Base-by-base conservation (phyloP, 2,113 vertebrate species). In the Anser cygnoides region DNA sequence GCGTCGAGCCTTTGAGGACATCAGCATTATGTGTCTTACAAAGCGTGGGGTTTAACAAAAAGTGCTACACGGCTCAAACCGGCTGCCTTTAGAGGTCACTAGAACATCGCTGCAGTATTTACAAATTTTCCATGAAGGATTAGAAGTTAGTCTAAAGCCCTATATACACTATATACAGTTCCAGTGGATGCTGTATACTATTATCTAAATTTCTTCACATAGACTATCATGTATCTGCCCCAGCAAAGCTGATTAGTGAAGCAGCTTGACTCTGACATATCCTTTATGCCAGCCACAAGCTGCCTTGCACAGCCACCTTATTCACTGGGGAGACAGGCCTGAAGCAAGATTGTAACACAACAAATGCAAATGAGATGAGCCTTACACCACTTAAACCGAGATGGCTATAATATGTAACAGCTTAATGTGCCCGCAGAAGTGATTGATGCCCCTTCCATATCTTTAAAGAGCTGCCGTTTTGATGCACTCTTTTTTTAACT, bases 61-160 rank as follows among this genome's bases (percentile, higher is more conserved):
- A 93, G 91, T 70, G 59, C 92, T 91, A 78, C 89, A 91, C 85
- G 52, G 94, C 68, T 61, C 62, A 71, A 95, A 89, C 81, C 93
- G 97, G 96, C 98, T 98, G 98, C 99, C 99, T 98, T 99, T 99
- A 99, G 99, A 99, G 99, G 99, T 99, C 99, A 99, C 98, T 99
- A 98, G 98, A 98, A 98, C 98, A 98, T 99, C 99, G 97, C 98
- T 97, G 93, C 98, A 98, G 96, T 93, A 93, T 97, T 97, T 97
- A 98, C 92, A 94, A 96, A 97, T 97, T 98, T 97, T 98, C 97
- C 97, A 26, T 79, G 95, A 94, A 98, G 97, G 95, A 97, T 96
- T 91, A 92, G 93, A 96, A 97, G 93, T 96, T 96, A 97, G 95
- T 96, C 95, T 96, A 96, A 96, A 97, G 96, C 93, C 74, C 94